Percentiles rank a stretch among this genome's conserved stretches.
These are phyloP conservation scores for Thripadectes ignobilis DNA, from an alignment of 2,797 vertebrate species.

Conservation along the genomic window DNA sequence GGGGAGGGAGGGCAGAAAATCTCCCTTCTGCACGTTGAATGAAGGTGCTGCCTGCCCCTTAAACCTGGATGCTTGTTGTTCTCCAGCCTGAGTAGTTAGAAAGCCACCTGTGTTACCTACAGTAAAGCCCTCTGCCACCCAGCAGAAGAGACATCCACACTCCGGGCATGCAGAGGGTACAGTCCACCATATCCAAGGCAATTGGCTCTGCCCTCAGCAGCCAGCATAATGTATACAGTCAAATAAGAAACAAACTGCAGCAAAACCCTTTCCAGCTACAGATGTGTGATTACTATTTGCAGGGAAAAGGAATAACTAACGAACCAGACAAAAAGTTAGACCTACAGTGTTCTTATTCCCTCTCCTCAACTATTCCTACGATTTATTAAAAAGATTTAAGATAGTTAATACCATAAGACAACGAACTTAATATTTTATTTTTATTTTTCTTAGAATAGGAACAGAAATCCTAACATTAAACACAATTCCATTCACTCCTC, in stretches of 20 bases:
- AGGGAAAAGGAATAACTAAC: not conserved
- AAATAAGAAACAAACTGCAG: not conserved
- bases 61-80: not conserved
- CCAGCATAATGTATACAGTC: not conserved
- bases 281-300: not conserved
- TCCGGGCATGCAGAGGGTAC: rapidly evolving
- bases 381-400: not conserved
- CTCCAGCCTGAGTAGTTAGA: not conserved
- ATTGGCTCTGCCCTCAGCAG: not conserved
- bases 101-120: not conserved
- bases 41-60: not conserved
- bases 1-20: not conserved
- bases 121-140: not conserved
- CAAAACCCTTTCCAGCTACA: not conserved
- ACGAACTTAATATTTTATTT: not conserved
- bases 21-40: rapidly evolving
- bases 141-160: not conserved
- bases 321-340: not conserved
- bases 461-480: not conserved
- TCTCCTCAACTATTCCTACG: not conserved
- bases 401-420: not conserved
- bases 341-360: not conserved
- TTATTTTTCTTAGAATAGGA: not conserved
- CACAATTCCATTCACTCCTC: not conserved
- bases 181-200: rapidly evolving